phyloP scores from a whole-genome alignment of 1,140 invertebrate species.

The Drosophila arizonae region DNA sequence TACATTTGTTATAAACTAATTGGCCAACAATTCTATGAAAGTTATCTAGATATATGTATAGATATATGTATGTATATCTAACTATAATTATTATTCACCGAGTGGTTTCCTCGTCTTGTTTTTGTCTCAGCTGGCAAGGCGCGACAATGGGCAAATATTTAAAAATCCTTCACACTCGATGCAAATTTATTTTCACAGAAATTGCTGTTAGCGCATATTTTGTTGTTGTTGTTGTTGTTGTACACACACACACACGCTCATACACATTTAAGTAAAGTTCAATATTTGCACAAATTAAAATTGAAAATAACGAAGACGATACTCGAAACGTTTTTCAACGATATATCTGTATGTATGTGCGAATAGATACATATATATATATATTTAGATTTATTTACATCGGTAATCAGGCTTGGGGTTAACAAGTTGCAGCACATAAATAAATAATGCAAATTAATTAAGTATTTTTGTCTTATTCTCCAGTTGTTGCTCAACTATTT shows the following conservation, averaged over 20 bases:
- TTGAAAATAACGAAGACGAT: constrained; percentile 65
- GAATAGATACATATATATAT: background rate
- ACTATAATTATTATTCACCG: background rate
- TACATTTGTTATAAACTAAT: constrained; percentile 50
- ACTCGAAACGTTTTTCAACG: constrained; percentile 29
- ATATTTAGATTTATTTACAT: background rate
- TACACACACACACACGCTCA: constrained; percentile 28
- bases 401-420: constrained; percentile 10
- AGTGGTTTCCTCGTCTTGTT: constrained; percentile 4
- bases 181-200: constrained; percentile 64
- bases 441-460: constrained; percentile 62
- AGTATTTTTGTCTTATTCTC: background rate
- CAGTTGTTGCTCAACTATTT: constrained; percentile 4
- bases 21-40: background rate
- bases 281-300: constrained; percentile 81
- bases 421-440: constrained; percentile 49
- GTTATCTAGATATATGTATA: too few relatives aligned
- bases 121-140: background rate
- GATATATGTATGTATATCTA: background rate
- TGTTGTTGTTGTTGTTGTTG: constrained; percentile 18
- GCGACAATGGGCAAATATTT: constrained; percentile 62
- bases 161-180: constrained; percentile 64
- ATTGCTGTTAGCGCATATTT: constrained; percentile 50
- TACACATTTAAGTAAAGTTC: constrained; percentile 71
- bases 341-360: constrained; percentile 3